Evolutionary conservation across 2,888 invertebrate species (phyloP).

Genomic region (Chesias legatella): DNA sequence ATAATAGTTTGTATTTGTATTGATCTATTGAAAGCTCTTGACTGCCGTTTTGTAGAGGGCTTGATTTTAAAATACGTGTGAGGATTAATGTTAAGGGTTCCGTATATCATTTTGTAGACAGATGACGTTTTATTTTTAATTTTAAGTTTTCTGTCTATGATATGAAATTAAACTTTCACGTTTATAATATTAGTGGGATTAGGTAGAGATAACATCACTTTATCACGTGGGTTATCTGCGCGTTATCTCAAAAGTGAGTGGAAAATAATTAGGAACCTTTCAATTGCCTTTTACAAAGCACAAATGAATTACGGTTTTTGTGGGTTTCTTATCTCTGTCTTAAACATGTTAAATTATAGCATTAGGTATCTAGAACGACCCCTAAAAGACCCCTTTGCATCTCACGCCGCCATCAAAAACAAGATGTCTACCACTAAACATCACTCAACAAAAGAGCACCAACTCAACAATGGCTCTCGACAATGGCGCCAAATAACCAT

Average conservation of each 20-base stretch:
- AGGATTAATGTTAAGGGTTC: conserved; percentile 11
- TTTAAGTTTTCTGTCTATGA: too few species aligned
- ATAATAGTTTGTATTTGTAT: conserved; percentile 25
- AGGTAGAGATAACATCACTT: too few species aligned
- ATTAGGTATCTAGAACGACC: conserved; percentile 16
- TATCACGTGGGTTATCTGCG: too few species aligned
- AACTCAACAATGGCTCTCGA: conserved; percentile 46
- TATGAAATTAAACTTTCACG: too few species aligned
- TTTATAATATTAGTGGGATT: too few species aligned
- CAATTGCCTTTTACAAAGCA: too few species aligned
- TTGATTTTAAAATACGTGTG: conserved; percentile 16
- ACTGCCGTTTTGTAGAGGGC: conserved; percentile 27
- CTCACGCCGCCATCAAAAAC: conserved; percentile 44
- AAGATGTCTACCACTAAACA: conserved; percentile 71
- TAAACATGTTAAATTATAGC: too few species aligned
- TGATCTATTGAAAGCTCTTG: conserved; percentile 29
- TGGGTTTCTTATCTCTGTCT: too few species aligned
- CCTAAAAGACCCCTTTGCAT: conserved; percentile 29
- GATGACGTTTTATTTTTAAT: too few species aligned
- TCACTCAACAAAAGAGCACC: conserved; percentile 55
- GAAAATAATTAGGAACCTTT: too few species aligned
- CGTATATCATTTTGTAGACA: conserved; percentile 2
- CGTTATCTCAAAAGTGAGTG: too few species aligned
- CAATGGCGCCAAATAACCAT: conserved; percentile 72
- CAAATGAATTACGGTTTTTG: too few species aligned